Evolutionary conservation across 2,888 invertebrate genomes (phyloP), one percentile per base, ranked within the genome.

Genomic region (Diplolepis rosae): DNA sequence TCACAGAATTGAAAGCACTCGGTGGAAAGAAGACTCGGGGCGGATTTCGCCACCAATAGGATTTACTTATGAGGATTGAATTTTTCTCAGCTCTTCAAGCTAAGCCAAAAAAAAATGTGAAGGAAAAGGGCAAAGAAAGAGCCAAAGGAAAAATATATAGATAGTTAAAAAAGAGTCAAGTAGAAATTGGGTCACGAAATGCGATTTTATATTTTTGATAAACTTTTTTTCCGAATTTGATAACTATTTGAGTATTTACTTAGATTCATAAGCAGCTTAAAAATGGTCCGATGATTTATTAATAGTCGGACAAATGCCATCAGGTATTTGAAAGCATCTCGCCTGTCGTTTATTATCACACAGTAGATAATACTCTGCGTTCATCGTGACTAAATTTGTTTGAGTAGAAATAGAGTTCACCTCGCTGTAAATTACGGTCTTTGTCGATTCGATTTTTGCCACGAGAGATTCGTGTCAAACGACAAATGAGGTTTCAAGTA

Each of bases 11-110:
- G 61, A 61, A 61, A 61, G 32, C 61, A 39, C 6, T 39, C n/a
- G 61, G 24, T 61, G 61, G 61, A 61, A 35, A 61, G 9, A 61
- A 35, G 24, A 15, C 24, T 61, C 27, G 24, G 39, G 24, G 61
- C 61, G 61, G 61, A 61, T 61, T 61, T 61, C 22, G 7, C 39
- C 61, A 39, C n/a, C 7, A n/a, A 11, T 5, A 39, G 39, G 61
- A 61, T 61, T 61, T 61, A 61, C 61, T 61, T 39, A 24, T 39
- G 39, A 39, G 61, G n/a, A 61, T 61, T 61, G 61, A 27, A 61
- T 61, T 61, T 39, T 35, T 1, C 32, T 18, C 15, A 30, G 30
- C 22, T n/a, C 61, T 7, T 13, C 22, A n/a, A 24, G n/a, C 39
- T 61, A 22, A 39, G 27, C 39, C 39, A 61, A 61, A 13, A 39